Base-by-base conservation (phyloP, 2,888 invertebrate genomes). In the Stenotaenia linearis region DNA sequence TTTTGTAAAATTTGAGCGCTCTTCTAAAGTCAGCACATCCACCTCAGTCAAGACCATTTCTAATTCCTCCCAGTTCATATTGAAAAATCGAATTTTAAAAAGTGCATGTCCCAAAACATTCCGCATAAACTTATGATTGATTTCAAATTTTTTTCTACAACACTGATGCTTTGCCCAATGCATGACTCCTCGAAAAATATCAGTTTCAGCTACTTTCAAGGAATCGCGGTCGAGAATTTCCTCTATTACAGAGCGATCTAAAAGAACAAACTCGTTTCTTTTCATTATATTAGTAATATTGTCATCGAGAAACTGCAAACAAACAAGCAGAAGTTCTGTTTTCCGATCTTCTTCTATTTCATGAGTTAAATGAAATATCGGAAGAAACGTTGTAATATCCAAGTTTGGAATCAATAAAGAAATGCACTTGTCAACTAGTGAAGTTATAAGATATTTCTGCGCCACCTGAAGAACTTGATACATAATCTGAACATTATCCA, bases 201-300 rank as follows among this genome's bases (percentile, higher is more conserved):
- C 69, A n/a, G 9, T n/a, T 28, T 69, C 69, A 12, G 23, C 1
- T 7, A 28, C 69, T 69, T 28, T 6, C 15, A 69, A 12, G 2
- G 69, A 69, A 69, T 69, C 69, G 25, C 69, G 69, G 25, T 69
- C 69, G 28, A 69, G 25, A 15, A 69, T 69, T 69, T 69, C 69
- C 9, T 5, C 25, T 25, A 69, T 28, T n/a, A 25, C n/a, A 15
- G 25, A 25, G 1, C 5, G 28, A 10, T 28, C 28, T 69, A 28
- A 28, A 15, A 69, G 4, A 28, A 69, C 69, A 28, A 69, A 25
- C 0, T 69, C 69, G 25, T 25, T 69, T 69, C 28, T 1, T 69
- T 69, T 25, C 69, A 69, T 28, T 7, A 69, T 69, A 12, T 7
- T 23, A 15, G 1, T 10, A 1, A 69, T n/a, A 15, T 69, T 12